Conservation (phyloP, 2,797 vertebrate species). For the Sebastes itinus region DNA sequence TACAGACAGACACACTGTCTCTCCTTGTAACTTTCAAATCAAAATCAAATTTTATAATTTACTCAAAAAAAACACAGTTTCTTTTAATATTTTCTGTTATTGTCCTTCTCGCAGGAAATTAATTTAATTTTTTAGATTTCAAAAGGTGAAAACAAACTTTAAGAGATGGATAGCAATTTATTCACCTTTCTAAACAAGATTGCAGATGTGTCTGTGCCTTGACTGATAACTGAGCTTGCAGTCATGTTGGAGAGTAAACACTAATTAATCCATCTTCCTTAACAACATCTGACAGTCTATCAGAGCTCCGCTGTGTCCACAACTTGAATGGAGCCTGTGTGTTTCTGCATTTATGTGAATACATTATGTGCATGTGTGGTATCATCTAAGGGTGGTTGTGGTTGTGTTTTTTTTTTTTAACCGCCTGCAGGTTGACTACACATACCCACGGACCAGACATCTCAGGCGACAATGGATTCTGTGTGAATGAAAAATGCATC, state of each 20-base stretch:
- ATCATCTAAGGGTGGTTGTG: conserved; percentile 2
- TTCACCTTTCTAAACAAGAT: conserved; percentile 11
- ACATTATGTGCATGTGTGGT: conserved; percentile 5
- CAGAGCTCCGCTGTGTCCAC: conserved; percentile 6
- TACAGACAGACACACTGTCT: not conserved
- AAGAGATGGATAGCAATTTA: conserved; percentile 10
- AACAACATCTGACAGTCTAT: conserved; percentile 33
- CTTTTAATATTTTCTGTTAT: not conserved
- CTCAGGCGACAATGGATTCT: conserved; percentile 78
- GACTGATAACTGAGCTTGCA: conserved; percentile 11
- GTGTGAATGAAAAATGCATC: conserved; percentile 83
- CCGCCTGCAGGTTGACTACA: conserved; percentile 58
- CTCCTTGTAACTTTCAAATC: not conserved
- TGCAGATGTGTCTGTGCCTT: not conserved
- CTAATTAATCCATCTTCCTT: conserved; percentile 43
- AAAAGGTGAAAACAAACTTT: not conserved
- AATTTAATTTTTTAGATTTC: not conserved
- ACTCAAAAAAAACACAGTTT: not conserved
- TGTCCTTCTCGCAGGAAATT: not conserved
- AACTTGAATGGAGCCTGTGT: not conserved
- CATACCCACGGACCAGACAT: conserved; percentile 67
- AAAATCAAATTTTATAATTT: not conserved
- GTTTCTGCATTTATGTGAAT: not conserved
- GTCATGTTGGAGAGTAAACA: conserved; percentile 22
- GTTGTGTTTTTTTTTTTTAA: conserved; percentile 22